Conservation (phyloP, 2,888 invertebrate genomes). For the Lydus trimaculatus region DNA sequence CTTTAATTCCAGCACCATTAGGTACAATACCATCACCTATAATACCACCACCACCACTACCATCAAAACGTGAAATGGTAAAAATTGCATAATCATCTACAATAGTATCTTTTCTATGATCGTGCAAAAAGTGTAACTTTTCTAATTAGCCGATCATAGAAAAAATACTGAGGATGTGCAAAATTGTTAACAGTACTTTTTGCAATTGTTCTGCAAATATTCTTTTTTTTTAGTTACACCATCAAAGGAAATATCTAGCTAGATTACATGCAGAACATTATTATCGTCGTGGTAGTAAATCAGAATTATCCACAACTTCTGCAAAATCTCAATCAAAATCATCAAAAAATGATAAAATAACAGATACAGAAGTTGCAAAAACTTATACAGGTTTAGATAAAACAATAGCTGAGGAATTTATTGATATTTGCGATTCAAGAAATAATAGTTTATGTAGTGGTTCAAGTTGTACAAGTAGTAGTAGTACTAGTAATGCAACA, state of each 20-base stretch:
- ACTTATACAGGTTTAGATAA: constrained; percentile 70
- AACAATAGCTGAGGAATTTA: constrained; percentile 70
- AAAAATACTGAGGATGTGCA: too few relatives aligned
- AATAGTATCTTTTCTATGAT: not conserved
- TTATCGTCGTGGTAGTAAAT: not conserved
- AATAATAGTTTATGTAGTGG: constrained; percentile 53
- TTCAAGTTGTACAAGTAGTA: constrained; percentile 34
- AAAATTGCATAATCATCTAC: constrained; percentile 7
- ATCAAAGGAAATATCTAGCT: not conserved
- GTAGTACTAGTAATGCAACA: constrained; percentile 23
- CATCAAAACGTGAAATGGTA: constrained; percentile 35
- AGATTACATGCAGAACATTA: constrained; percentile 24
- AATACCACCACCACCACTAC: constrained; percentile 54
- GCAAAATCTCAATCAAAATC: constrained; percentile 43
- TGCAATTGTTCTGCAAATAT: too few relatives aligned
- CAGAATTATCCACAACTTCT: constrained; percentile 23
- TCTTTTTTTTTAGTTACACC: constrained; percentile 12
- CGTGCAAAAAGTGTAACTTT: too few relatives aligned
- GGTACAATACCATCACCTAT: constrained; percentile 55
- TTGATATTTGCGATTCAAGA: constrained; percentile 68
- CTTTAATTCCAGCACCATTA: constrained; percentile 56
- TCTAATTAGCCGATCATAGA: too few relatives aligned
- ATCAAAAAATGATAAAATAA: constrained; percentile 44
- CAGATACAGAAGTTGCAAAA: constrained; percentile 65
- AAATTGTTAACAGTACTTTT: too few relatives aligned